phyloP scores from a whole-genome alignment of 1,140 invertebrate species.

The Heterodera schachtii region DNA sequence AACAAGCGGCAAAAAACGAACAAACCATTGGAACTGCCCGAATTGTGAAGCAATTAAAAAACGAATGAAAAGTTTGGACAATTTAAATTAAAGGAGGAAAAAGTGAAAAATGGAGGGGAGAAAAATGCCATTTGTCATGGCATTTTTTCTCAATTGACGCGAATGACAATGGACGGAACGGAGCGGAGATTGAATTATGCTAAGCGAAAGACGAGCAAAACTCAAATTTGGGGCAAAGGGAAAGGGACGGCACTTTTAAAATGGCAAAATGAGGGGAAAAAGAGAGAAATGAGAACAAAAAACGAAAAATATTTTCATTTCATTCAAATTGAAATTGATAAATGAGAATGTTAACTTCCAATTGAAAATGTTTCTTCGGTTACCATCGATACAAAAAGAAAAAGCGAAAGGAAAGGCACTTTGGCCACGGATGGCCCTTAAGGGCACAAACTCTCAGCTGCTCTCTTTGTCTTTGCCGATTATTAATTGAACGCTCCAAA shows the following conservation, averaged over 20 bases:
- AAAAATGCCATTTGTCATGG: neutral
- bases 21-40: too few species aligned
- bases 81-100: too few species aligned
- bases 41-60: too few species aligned
- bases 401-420: neutral
- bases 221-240: neutral
- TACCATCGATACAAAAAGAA: neutral
- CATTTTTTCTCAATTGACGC: neutral
- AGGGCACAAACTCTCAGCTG: too few species aligned
- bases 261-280: neutral
- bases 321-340: too few species aligned
- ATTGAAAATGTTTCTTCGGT: too few species aligned
- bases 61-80: too few species aligned
- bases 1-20: neutral
- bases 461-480: neutral
- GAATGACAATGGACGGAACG: neutral
- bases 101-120: too few species aligned
- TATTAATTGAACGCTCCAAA: neutral
- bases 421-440: too few species aligned
- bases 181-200: slow-evolving; percentile 9
- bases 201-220: neutral
- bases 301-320: too few species aligned
- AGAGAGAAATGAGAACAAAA: too few species aligned
- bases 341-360: neutral
- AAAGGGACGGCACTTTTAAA: neutral